Evolutionary conservation across 1,140 invertebrate genomes (phyloP), one percentile per base, ranked within the genome.

Genomic region (Gryon sp.): DNA sequence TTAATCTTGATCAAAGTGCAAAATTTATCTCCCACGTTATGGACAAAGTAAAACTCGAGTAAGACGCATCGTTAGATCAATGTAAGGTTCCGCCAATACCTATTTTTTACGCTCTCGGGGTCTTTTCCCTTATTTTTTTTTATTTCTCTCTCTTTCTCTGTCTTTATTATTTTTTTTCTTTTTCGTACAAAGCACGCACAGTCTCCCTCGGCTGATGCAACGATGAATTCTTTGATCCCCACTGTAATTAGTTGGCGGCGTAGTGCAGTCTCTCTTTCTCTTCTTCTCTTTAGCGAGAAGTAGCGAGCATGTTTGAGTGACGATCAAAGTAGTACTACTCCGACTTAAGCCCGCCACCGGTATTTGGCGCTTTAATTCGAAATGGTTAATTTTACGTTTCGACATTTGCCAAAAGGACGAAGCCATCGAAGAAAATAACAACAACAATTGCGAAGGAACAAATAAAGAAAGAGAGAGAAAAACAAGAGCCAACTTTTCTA

Each of bases 201-300:
- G 57, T 22, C 76, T 78, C 73, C 60, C 65, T 78, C 48, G 68
- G 57, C 80, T 57, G 65, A 70, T 78, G 72, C 68, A 83, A 82
- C 82, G 84, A 83, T 82, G 84, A 84, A 88, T 87, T 87, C 86
- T 88, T 88, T 88, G 86, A 88, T 87, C 84, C 82, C 66, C 76
- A 81, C 81, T 84, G 85, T 88, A 88, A 88, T 87, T 88, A 88
- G 85, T 88, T 86, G 84, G 81, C 79, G 69, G 68, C 68, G 60
- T 53, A 55, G 57, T 69, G 28, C 66, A 62, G 32, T 34, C 72
- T 48, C 66, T 52, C 38, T 59, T 63, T 57, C 55, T 62, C 41
- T 46, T 19, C 55, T 69, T 36, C 65, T 76, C 34, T 76, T 63
- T 60, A 38, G 30, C 53, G 81, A 79, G 78, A 78, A 80, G 79